Conservation (phyloP, 1,140 invertebrate species). For the Diprion similis region DNA sequence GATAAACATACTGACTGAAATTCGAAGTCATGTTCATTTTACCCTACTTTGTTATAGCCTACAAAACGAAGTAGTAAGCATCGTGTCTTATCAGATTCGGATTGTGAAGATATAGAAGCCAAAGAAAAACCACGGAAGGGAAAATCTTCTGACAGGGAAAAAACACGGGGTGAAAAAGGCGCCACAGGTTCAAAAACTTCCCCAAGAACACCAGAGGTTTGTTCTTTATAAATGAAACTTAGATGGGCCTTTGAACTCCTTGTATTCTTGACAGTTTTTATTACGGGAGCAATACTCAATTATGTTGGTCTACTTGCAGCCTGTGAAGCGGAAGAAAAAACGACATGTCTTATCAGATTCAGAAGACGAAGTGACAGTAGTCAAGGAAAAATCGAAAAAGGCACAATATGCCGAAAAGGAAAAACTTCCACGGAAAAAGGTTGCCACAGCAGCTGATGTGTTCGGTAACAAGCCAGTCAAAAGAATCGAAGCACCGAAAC, state of each 20-base stretch:
- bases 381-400: conserved; percentile 26
- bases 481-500: conserved; percentile 41
- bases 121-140: neutral
- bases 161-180: neutral
- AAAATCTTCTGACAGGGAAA: neutral
- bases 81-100: neutral
- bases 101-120: neutral
- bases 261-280: neutral
- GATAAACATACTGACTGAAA: conserved; percentile 6
- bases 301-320: conserved; percentile 13
- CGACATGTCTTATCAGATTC: conserved; percentile 49
- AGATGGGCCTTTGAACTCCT: neutral
- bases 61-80: neutral
- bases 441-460: conserved; percentile 42
- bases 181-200: neutral
- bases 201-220: neutral
- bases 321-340: conserved; percentile 34
- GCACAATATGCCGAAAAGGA: conserved; percentile 23
- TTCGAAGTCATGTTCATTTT: neutral
- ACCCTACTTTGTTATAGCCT: neutral
- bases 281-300: conserved; percentile 7
- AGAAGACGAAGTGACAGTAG: conserved; percentile 43
- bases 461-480: conserved; percentile 57
- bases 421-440: conserved; percentile 26
- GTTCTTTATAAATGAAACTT: neutral